phyloP scores from a whole-genome alignment of 2,888 invertebrate genomes.

The Celastrina argiolus region DNA sequence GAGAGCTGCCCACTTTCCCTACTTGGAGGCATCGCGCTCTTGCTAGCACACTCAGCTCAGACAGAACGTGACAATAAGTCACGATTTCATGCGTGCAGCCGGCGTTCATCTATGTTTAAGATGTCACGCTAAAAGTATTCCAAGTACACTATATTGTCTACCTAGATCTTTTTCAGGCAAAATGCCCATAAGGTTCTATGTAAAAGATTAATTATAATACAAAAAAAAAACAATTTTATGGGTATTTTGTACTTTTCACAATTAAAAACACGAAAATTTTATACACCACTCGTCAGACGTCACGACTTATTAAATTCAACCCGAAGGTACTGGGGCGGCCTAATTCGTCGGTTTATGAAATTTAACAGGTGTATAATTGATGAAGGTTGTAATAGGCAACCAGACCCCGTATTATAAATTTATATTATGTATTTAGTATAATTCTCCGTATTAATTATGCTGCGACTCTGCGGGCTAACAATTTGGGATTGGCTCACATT shows the following conservation, averaged over 20 bases:
- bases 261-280: too few species aligned
- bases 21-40: too few species aligned
- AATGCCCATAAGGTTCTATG: too few species aligned
- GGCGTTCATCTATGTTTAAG: too few species aligned
- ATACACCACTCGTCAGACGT: not conserved
- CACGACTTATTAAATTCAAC: not conserved
- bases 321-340: not conserved
- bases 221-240: not conserved
- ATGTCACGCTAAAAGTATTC: too few species aligned
- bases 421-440: constrained; percentile 11
- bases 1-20: too few species aligned
- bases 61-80: too few species aligned
- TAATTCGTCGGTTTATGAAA: constrained; percentile 7
- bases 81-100: too few species aligned
- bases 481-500: not conserved
- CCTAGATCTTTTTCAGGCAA: too few species aligned
- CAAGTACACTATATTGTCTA: too few species aligned
- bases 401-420: constrained; percentile 2
- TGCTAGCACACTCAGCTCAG: too few species aligned
- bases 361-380: constrained; percentile 9
- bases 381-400: constrained; percentile 10
- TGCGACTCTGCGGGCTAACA: not conserved
- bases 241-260: not conserved
- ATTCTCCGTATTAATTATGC: not conserved
- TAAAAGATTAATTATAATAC: too few species aligned